phyloP scores from a whole-genome alignment of 2,113 vertebrate genomes.

The Vidua macroura region DNA sequence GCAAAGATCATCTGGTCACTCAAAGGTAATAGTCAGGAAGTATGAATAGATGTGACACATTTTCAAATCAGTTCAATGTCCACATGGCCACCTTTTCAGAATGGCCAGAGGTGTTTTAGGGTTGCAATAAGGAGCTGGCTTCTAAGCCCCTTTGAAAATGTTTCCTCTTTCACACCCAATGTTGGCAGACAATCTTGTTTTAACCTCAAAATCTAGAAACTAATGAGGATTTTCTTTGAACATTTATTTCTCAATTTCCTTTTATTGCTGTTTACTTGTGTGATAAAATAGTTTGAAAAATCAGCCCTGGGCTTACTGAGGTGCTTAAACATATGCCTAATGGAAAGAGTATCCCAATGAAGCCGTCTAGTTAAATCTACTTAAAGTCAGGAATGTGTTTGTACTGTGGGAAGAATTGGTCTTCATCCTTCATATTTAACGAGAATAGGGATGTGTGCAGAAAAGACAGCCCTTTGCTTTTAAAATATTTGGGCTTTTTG shows the following conservation, averaged over 20 bases:
- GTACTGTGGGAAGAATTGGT: neutral
- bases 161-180: neutral
- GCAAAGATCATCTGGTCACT: neutral
- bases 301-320: neutral
- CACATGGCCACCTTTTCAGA: neutral
- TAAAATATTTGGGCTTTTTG: conserved; percentile 22
- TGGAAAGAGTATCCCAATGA: neutral
- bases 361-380: neutral
- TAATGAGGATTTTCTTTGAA: neutral
- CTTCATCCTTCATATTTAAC: conserved; percentile 23
- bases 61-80: neutral
- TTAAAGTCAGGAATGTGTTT: neutral
- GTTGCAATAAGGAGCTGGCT: neutral
- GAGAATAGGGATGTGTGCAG: neutral
- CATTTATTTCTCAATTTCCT: neutral
- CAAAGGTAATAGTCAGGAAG: neutral
- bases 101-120: neutral
- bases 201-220: neutral
- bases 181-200: neutral
- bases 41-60: neutral
- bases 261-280: neutral
- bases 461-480: neutral
- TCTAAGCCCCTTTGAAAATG: neutral
- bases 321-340: conserved; percentile 1
- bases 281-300: neutral